Percentiles rank a stretch among this genome's conserved stretches.
Evolutionary conservation across 2,113 vertebrate genomes (phyloP).

Genomic region (Zosterops japonicus): DNA sequence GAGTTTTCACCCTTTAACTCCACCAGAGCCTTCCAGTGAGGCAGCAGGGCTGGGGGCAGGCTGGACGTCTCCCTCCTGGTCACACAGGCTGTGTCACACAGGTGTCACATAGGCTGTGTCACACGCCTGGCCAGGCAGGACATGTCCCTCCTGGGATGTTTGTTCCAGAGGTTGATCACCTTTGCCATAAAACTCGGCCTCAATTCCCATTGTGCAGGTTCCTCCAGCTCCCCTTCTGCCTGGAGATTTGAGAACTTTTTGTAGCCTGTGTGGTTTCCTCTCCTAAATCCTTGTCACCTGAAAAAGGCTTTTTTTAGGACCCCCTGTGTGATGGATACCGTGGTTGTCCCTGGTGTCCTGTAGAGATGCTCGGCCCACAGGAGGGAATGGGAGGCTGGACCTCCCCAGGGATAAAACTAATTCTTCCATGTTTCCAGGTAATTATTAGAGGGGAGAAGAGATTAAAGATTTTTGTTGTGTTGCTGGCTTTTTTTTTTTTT

Average conservation of each 20-base stretch:
- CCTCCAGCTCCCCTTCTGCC: not conserved
- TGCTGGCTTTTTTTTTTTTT: not conserved
- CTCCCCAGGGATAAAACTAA: not conserved
- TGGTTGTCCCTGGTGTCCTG: not conserved
- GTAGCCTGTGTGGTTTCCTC: not conserved
- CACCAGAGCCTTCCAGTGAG: not conserved
- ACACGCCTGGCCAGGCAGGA: not conserved
- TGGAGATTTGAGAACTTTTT: not conserved
- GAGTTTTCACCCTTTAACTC: not conserved
- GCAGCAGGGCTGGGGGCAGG: not conserved
- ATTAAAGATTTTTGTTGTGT: not conserved
- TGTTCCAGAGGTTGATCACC: not conserved
- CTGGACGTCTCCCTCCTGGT: not conserved
- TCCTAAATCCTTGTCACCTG: not conserved
- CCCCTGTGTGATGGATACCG: rapidly evolving
- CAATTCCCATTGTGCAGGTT: not conserved
- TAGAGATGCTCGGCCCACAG: not conserved
- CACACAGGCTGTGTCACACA: not conserved
- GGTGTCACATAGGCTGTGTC: too few relatives aligned
- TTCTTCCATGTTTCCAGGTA: not conserved
- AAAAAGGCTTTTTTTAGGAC: not conserved
- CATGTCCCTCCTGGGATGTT: not conserved
- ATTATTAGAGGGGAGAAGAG: not conserved
- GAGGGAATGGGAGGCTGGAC: not conserved
- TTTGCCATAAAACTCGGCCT: not conserved